These are phyloP conservation scores for Brachionus paranguensis DNA, from an alignment of 1,140 invertebrate genomes.

Conservation along the genomic window DNA sequence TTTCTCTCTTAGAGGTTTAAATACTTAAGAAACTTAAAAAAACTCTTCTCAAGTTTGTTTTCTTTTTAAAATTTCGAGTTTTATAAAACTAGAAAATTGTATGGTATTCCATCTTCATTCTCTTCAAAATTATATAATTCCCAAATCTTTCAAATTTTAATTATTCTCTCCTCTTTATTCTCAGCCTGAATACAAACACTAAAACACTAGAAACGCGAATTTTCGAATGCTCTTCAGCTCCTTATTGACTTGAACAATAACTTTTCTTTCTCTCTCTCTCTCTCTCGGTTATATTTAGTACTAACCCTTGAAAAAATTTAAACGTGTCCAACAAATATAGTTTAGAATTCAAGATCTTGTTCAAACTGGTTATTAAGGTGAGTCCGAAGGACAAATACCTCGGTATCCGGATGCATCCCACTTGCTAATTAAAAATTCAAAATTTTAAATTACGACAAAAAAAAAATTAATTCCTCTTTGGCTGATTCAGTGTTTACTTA, in stretches of 20 bases:
- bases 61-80: constrained; percentile 25
- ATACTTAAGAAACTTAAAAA: constrained; percentile 18
- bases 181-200: constrained; percentile 19
- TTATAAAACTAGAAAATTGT: constrained; percentile 15
- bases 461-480: background rate
- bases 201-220: background rate
- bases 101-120: background rate
- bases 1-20: constrained; percentile 10
- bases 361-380: background rate
- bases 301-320: background rate
- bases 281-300: background rate
- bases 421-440: background rate
- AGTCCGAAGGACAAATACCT: background rate
- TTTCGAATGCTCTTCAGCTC: constrained; percentile 15
- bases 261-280: background rate
- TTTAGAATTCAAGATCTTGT: background rate
- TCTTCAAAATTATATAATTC: constrained; percentile 14
- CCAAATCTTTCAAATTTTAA: constrained; percentile 7
- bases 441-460: background rate
- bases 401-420: background rate
- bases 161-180: background rate
- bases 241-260: constrained; percentile 7
- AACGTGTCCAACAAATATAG: background rate
- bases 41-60: constrained; percentile 17
- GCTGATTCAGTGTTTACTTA: background rate